phyloP scores from a whole-genome alignment of 2,797 vertebrate genomes.

The Helarctos malayanus region DNA sequence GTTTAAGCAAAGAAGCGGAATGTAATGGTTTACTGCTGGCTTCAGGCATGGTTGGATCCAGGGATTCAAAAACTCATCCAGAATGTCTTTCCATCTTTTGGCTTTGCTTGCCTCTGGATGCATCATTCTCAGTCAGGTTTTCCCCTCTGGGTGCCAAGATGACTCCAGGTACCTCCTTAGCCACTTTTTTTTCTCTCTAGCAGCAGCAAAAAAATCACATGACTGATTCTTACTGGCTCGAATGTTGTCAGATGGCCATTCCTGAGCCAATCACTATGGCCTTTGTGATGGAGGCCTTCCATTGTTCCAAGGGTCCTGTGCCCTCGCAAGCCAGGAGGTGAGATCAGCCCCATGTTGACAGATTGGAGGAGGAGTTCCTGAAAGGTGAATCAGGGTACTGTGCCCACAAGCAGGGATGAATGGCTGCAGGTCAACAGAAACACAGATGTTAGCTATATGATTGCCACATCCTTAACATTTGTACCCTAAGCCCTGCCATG shows the following conservation, averaged over 20 bases:
- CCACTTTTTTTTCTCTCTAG: background rate
- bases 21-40: background rate
- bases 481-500: background rate
- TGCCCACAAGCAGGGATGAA: background rate
- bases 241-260: background rate
- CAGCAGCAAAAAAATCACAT: background rate
- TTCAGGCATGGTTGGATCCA: slow-evolving; percentile 44
- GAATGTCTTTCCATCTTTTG: background rate
- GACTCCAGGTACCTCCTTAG: background rate
- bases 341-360: background rate
- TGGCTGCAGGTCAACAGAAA: background rate
- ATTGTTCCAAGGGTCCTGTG: background rate
- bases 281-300: background rate
- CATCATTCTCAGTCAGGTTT: background rate
- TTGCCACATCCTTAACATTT: background rate
- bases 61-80: background rate
- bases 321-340: background rate
- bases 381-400: background rate
- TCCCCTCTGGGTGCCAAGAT: background rate
- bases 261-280: background rate
- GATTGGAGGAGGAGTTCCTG: background rate
- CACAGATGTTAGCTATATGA: background rate
- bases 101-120: background rate
- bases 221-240: slow-evolving; percentile 3
- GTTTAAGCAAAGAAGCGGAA: background rate